Percentiles rank a stretch among this genome's conserved stretches.
phyloP scores from a whole-genome alignment of 2,888 invertebrate species.

The Idaea straminata region DNA sequence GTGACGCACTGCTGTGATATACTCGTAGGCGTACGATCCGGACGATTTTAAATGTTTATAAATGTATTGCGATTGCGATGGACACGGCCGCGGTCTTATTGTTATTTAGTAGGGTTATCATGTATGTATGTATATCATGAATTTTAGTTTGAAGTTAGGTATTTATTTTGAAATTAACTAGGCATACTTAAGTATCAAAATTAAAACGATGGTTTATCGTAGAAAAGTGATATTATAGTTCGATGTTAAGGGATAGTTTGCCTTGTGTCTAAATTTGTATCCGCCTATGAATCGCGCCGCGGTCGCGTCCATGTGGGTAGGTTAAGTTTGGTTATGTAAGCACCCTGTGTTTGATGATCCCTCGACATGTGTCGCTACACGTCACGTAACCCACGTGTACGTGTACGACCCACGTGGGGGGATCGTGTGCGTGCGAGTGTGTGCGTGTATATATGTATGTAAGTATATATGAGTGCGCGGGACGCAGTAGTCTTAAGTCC shows the following conservation, averaged over 20 bases:
- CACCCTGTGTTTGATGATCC: constrained; percentile 53
- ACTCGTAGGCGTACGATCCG: constrained; percentile 55
- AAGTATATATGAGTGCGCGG: constrained; percentile 48
- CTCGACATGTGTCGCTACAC: constrained; percentile 10
- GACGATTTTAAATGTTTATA: constrained; percentile 43
- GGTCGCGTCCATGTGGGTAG: constrained; percentile 53
- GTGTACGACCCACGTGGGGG: neutral
- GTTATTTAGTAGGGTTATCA: constrained; percentile 33
- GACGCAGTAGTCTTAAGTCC: constrained; percentile 49
- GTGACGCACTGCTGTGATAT: constrained; percentile 72
- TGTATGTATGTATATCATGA: constrained; percentile 13
- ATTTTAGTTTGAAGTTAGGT: constrained; percentile 7
- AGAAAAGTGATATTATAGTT: constrained; percentile 23
- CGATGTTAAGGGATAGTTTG: constrained; percentile 28
- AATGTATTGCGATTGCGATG: constrained; percentile 32
- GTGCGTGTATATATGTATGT: constrained; percentile 46
- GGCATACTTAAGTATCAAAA: constrained; percentile 2
- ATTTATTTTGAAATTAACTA: neutral
- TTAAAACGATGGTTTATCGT: constrained; percentile 16
- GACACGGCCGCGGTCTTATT: constrained; percentile 33
- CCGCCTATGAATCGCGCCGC: constrained; percentile 46
- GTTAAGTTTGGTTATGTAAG: constrained; percentile 65
- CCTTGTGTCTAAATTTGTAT: constrained; percentile 32
- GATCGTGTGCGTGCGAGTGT: constrained; percentile 26
- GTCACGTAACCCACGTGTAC: neutral